Percentiles rank a stretch among this genome's conserved stretches.
Conservation (phyloP, 30 jellyfish, hydroid and myxozoan genomes). For the Chrysaora quinquecirrha region DNA sequence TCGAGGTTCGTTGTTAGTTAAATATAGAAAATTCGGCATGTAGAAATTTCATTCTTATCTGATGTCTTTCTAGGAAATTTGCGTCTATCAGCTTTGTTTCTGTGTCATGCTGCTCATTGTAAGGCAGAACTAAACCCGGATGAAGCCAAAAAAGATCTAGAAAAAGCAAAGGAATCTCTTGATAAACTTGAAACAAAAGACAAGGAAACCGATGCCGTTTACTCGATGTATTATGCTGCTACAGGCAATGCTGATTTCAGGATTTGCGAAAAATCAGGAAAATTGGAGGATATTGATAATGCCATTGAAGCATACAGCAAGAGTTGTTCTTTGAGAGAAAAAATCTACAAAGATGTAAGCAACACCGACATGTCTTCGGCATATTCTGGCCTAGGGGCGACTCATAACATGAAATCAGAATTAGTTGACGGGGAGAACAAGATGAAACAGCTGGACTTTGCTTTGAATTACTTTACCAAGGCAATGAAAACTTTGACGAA, state of each 20-base stretch:
- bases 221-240: slow-evolving; percentile 16
- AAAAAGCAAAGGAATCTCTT: neutral
- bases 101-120: slow-evolving; percentile 20
- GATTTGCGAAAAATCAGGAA: slow-evolving; percentile 15
- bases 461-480: slow-evolving; percentile 6
- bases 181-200: neutral
- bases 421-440: neutral
- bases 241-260: slow-evolving; percentile 7
- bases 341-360: neutral
- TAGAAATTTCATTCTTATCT: too few species aligned
- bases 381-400: slow-evolving; percentile 25
- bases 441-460: slow-evolving; percentile 7
- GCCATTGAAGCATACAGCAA: slow-evolving; percentile 24
- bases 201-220: neutral
- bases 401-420: slow-evolving; percentile 5
- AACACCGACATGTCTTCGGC: slow-evolving; percentile 16
- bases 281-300: neutral
- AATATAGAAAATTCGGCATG: too few species aligned
- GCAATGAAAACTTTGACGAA: slow-evolving; percentile 11
- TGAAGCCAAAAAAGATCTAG: slow-evolving; percentile 3
- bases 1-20: too few species aligned
- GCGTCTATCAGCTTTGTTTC: neutral
- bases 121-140: slow-evolving; percentile 12
- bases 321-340: neutral
- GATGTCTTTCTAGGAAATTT: slow-evolving; percentile 16